Percentiles rank a stretch among this genome's conserved stretches.
Evolutionary conservation across 2,888 invertebrate species (phyloP).

Genomic region (Chironomus tentans): DNA sequence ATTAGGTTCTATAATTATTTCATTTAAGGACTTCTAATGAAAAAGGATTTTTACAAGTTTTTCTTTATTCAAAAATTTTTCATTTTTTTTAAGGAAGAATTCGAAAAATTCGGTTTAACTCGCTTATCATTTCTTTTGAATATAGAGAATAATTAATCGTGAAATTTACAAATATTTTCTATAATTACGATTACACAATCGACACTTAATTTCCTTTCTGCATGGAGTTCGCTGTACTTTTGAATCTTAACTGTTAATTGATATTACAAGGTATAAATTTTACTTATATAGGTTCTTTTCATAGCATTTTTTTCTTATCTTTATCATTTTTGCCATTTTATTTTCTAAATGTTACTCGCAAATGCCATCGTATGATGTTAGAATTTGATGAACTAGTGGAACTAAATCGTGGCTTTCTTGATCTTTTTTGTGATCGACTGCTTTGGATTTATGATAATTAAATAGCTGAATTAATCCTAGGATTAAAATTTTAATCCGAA

Average conservation of each 20-base stretch:
- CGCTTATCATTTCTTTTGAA: neutral
- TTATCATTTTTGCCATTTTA: no score
- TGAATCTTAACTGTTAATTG: neutral
- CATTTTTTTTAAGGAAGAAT: neutral
- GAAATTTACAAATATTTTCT: neutral
- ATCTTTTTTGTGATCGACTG: no score
- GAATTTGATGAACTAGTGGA: no score
- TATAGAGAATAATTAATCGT: neutral
- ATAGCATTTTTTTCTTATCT: no score
- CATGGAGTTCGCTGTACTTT: neutral
- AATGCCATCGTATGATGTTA: no score
- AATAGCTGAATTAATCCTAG: no score
- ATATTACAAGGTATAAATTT: no score
- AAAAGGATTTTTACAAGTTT: neutral
- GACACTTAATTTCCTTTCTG: neutral
- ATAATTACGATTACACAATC: neutral
- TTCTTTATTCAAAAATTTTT: neutral
- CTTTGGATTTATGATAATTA: no score
- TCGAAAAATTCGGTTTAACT: conserved; percentile 10
- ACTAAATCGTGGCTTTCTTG: no score
- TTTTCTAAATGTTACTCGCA: no score
- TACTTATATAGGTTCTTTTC: no score
- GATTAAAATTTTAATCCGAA: no score
- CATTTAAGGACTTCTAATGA: neutral
- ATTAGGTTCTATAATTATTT: neutral